Base-by-base conservation (phyloP, 35 echinoderm and acorn worm species). In the Apostichopus californicus region DNA sequence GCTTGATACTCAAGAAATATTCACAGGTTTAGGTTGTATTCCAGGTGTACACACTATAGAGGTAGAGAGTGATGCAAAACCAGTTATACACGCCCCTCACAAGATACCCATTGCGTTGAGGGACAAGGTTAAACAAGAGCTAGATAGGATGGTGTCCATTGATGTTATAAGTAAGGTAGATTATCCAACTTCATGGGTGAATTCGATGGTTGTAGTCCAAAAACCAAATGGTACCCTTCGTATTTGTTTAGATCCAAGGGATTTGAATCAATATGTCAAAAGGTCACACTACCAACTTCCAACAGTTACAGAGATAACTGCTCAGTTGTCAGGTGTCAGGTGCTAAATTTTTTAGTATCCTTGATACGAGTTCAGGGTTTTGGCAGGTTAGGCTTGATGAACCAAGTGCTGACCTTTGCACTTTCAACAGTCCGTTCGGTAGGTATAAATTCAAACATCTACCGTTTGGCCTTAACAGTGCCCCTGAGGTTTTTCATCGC, bases 401-500 rank as follows among this genome's bases (percentile, higher is more conserved):
- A n/a, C 5, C 73, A 73, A 93, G 92, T 58, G 9, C 61, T 4
- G 34, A 85, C 0, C 24, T 93, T 10, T 86, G 57, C 18, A 58
- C 28, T 12, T 92, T 92, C 21, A 92, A 86, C 15, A 93, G 79
- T 18, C 92, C 64, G 0, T 93, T 86, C 77, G 81, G 92, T 24
- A 17, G 81, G 4, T 86, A 85, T 75, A 57, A 55, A 9, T 92
- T 81, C 15, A 17, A 28, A 20, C 73, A 80, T 23, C n/a, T 92
- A 58, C 65, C 91, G 20, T 92, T 86, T 57, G 91, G 79, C 5
- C 13, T 92, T 8, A 60, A 93, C 72, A 90, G 73, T 56, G 84
- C 91, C 8, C 66, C 83, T 25, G 94, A 95, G n/a, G 86, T 95
- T 10, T 95, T 95, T 77, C 91, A 92, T 17, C 87, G 90, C 73